Evolutionary conservation across 2,113 vertebrate genomes (phyloP).

Genomic region (Oreotrochilus melanogaster): DNA sequence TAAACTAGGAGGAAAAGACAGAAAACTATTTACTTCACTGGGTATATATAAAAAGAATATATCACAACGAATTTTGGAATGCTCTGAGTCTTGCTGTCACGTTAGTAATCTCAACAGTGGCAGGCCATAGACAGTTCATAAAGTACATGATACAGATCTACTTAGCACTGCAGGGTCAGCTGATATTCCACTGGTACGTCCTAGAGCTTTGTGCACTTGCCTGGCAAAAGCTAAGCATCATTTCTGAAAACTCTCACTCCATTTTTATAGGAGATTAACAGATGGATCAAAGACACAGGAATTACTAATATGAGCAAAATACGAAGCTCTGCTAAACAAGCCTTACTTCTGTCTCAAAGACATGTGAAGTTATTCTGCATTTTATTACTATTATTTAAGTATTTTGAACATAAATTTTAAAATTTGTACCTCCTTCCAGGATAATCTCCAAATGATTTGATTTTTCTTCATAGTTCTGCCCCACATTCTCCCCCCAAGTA

Average conservation of each 20-base stretch:
- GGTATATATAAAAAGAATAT: neutral
- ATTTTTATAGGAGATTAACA: neutral
- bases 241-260: neutral
- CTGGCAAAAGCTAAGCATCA: neutral
- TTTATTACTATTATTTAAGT: neutral
- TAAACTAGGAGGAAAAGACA: neutral
- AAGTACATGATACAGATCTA: neutral
- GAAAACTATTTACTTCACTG: neutral
- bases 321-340: neutral
- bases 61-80: neutral
- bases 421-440: neutral
- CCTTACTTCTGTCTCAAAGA: neutral
- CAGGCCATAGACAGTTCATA: neutral
- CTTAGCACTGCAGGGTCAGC: neutral
- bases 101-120: neutral
- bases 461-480: neutral
- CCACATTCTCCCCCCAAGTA: accelerated
- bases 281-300: neutral
- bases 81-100: neutral
- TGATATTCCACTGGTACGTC: neutral
- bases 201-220: neutral
- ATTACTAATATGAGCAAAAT: neutral
- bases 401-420: neutral
- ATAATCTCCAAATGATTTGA: neutral
- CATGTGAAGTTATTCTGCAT: neutral